Evolutionary conservation across 92 coral and sea anemone species (phyloP), one percentile per base, ranked within the genome.

Genomic region (Porites cylindrica): DNA sequence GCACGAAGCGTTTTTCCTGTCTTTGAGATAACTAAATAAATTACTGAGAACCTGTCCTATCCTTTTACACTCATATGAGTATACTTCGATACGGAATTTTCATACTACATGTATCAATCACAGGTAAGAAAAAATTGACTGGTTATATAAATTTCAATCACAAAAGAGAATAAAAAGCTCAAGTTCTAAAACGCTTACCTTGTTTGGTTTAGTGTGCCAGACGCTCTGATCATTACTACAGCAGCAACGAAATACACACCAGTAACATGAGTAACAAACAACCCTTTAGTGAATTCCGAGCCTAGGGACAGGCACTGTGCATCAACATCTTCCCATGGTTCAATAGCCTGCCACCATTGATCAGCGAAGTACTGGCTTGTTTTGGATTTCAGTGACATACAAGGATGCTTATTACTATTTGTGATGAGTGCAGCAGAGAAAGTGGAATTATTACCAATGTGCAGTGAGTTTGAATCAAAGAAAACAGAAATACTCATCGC

Each of bases 241-340:
- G 77, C 88, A 63, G 88, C 66, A 10, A 83, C 79, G 20, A 91
- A 62, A 86, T 91, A 88, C 11, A 91, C 86, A n/a, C 94, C 94
- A 23, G 61, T 75, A 14, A 66, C 52, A 66, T 80, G 85, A 2
- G 82, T 90, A 70, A 91, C 87, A 85, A 88, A 91, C 23, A 54
- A 77, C 21, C 94, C 94, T 26, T 59, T 70, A 47, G 18, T 70
- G 51, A 60, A 56, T 13, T 73, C 65, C 54, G 94, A 91, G 50
- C 29, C 12, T 21, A 77, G 62, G 2, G 91, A 70, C 80, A 18
- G 66, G 5, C 83, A 80, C 0, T 76, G 53, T 61, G 65, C 21
- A 9, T 84, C 85, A 26, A 88, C 53, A 20, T 17, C 69, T 56
- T 52, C 73, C 94, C 94, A 91, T n/a, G 21, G 81, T 47, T 70